A percentile compares a stretch with the other conserved stretches of the same genome.
These are phyloP conservation scores for Brachypodius melanocephalos DNA, from an alignment of 2,113 vertebrate genomes.

Conservation along the genomic window DNA sequence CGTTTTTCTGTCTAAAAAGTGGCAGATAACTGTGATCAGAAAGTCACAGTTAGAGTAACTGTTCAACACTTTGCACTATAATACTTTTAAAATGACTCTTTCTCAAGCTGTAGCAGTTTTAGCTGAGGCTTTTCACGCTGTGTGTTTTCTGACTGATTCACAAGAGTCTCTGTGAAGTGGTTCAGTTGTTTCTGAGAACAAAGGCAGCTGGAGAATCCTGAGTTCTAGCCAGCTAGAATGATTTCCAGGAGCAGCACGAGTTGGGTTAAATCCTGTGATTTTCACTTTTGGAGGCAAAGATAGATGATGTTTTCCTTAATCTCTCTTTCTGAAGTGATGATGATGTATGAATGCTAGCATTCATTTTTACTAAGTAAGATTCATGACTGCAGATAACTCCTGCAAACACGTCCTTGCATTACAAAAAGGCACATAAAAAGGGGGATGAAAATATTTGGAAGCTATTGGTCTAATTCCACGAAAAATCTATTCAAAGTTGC, in stretches of 20 bases:
- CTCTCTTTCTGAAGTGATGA: constrained; percentile 21
- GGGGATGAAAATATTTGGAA: neutral
- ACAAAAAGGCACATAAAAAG: neutral
- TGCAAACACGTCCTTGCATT: neutral
- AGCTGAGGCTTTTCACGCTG: neutral
- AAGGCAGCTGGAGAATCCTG: constrained; percentile 14
- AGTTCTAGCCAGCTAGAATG: neutral
- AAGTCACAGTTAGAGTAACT: neutral
- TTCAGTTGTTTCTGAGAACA: constrained; percentile 44
- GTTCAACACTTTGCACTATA: neutral
- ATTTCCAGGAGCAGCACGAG: neutral
- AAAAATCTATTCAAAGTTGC: neutral
- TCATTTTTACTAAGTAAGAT: constrained; percentile 50
- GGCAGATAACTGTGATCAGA: neutral
- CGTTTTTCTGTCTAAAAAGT: neutral
- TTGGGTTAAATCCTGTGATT: constrained; percentile 26
- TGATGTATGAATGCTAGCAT: constrained; percentile 35
- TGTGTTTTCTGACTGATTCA: neutral
- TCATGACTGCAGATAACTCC: constrained; percentile 21
- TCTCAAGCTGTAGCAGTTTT: neutral
- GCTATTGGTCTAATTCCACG: neutral
- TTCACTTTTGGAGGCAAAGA: constrained; percentile 22
- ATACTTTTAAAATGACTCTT: neutral
- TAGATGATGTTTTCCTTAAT: constrained; percentile 31
- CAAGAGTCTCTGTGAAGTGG: constrained; percentile 3